Conservation (phyloP, 2,797 vertebrate genomes). For the Varecia variegata region DNA sequence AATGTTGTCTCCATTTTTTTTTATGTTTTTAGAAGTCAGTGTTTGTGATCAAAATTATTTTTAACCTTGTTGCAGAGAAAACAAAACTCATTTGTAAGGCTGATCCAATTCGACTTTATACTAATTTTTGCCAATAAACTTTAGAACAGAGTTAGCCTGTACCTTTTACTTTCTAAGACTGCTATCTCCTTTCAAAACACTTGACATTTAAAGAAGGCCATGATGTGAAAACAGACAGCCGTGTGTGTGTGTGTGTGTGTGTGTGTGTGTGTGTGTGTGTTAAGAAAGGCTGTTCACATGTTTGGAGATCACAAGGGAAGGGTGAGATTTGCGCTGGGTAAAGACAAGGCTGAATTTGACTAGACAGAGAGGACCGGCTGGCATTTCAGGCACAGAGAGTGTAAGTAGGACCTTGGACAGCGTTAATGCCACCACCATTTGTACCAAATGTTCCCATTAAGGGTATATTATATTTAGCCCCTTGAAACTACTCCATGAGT, state of each 20-base stretch:
- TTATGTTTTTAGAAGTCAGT: neutral
- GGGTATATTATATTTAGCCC: neutral
- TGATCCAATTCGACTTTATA: neutral
- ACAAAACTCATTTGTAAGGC: neutral
- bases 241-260: neutral
- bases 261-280: neutral
- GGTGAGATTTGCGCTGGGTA: neutral
- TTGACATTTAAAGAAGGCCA: neutral
- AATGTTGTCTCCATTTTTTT: neutral
- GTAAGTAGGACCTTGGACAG: neutral
- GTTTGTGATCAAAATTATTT: neutral
- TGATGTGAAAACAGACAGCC: neutral
- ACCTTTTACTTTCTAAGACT: neutral
- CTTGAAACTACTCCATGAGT: neutral
- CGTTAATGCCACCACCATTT: neutral
- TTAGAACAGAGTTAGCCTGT: neutral
- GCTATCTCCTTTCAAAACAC: neutral
- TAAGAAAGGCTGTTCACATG: neutral
- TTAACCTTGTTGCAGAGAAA: neutral
- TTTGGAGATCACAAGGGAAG: neutral
- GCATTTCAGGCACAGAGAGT: neutral
- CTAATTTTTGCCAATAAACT: neutral
- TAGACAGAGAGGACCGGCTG: neutral
- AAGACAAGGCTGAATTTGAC: neutral
- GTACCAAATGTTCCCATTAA: neutral